Percentiles rank a stretch among this genome's conserved stretches.
Evolutionary conservation across 2,113 vertebrate genomes (phyloP).

Genomic region (Eudorcas thomsonii): DNA sequence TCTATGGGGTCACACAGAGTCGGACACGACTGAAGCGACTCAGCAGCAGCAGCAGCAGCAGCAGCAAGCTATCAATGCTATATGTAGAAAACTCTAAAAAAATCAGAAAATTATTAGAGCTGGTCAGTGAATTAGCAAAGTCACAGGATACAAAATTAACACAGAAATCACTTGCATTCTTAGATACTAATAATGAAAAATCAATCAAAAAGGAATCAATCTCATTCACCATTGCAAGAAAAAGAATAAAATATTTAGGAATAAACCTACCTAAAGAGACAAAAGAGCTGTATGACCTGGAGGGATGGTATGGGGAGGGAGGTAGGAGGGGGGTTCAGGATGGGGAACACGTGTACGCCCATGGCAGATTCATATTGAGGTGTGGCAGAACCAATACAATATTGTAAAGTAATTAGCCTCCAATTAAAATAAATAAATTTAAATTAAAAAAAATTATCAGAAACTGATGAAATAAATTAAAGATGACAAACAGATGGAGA

Average conservation of each 20-base stretch:
- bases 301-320: too few species aligned
- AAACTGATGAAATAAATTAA: not conserved
- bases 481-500: not conserved
- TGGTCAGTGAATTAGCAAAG: not conserved
- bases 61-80: not conserved
- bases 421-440: too few species aligned
- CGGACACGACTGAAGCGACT: too few species aligned
- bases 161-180: not conserved
- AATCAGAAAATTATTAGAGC: not conserved
- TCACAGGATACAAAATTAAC: not conserved
- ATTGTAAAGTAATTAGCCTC: too few species aligned
- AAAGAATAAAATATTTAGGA: not conserved
- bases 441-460: not conserved
- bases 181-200: not conserved
- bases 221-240: not conserved
- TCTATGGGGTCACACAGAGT: too few species aligned
- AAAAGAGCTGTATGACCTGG: not conserved
- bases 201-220: not conserved
- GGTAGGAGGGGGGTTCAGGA: too few species aligned
- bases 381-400: too few species aligned
- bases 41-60: not conserved
- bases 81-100: not conserved
- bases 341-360: too few species aligned
- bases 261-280: not conserved
- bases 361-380: too few species aligned